Percentiles rank a stretch among this genome's conserved stretches.
These are phyloP conservation scores for Dasyornis broadbenti DNA, from an alignment of 2,113 vertebrate genomes.

Conservation along the genomic window DNA sequence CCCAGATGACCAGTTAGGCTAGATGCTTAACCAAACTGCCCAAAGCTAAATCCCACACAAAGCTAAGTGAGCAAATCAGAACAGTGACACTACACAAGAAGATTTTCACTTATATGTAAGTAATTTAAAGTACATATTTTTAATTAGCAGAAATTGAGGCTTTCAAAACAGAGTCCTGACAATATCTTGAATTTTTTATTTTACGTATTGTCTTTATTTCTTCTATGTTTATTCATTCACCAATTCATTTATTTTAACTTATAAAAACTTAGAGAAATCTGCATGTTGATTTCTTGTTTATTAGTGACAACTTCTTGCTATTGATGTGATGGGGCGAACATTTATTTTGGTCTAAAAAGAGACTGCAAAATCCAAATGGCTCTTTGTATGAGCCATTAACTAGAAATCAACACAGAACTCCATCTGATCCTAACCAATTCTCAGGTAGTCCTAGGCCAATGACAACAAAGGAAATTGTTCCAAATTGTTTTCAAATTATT, in stretches of 20 bases:
- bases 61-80: neutral
- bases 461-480: neutral
- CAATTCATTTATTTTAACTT: neutral
- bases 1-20: neutral
- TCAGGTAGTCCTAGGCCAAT: neutral
- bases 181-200: neutral
- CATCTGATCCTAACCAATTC: neutral
- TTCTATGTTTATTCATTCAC: neutral
- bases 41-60: neutral
- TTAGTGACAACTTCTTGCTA: neutral
- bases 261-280: neutral
- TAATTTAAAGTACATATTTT: neutral
- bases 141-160: neutral
- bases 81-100: neutral
- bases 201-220: neutral
- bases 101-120: neutral
- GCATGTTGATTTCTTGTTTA: neutral
- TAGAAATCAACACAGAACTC: neutral
- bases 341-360: neutral
- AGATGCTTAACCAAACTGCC: neutral
- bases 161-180: neutral
- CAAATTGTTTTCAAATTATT: neutral
- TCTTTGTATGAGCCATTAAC: neutral
- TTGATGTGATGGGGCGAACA: neutral
- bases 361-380: neutral